Conservation (phyloP, 1,140 invertebrate genomes). For the Cotesia typhae region DNA sequence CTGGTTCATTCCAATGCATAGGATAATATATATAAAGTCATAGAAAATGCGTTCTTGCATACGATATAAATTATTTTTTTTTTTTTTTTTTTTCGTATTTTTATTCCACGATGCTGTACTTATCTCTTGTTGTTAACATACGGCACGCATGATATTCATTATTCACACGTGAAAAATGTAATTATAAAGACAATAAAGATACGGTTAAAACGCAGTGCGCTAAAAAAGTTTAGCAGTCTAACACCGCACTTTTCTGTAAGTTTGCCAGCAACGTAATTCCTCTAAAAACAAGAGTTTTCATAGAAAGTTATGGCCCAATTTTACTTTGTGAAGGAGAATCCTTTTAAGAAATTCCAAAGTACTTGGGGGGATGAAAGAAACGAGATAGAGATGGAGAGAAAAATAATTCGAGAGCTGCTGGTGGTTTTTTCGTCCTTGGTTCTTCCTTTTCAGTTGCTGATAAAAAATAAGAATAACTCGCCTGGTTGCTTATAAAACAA, state of each 20-base stretch:
- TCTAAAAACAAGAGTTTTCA: conserved; percentile 10
- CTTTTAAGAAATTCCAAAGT: too few relatives aligned
- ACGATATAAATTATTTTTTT: background rate
- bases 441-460: too few relatives aligned
- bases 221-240: conserved; percentile 5
- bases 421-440: too few relatives aligned
- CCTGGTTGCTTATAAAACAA: too few relatives aligned
- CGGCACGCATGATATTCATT: too few relatives aligned
- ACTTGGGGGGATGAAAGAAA: too few relatives aligned
- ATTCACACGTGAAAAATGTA: background rate
- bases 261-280: conserved; percentile 4
- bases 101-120: background rate
- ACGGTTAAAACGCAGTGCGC: background rate
- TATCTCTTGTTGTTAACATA: too few relatives aligned
- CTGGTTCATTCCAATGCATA: conserved; percentile 19
- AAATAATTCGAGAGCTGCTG: too few relatives aligned
- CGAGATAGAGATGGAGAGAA: too few relatives aligned
- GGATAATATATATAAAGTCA: background rate
- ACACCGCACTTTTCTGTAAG: conserved; percentile 7
- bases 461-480: too few relatives aligned
- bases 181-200: conserved; percentile 1
- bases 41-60: conserved; percentile 3
- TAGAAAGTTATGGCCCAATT: too few relatives aligned
- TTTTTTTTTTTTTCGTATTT: background rate
- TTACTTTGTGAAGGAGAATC: too few relatives aligned